These are phyloP conservation scores for Meta bourneti DNA, from an alignment of 2,888 invertebrate genomes.

Conservation along the genomic window DNA sequence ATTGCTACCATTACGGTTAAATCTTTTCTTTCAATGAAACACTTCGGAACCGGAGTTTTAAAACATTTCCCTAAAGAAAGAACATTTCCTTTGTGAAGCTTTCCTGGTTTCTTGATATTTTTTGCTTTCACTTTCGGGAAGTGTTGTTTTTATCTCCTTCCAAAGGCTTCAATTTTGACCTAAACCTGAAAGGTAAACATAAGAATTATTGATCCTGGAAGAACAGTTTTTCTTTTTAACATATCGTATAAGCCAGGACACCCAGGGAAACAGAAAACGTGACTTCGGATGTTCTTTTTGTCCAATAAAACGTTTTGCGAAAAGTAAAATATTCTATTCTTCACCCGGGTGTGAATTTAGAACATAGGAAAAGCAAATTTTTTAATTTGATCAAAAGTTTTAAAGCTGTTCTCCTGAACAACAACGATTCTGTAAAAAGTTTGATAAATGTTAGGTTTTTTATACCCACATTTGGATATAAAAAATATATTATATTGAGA, in stretches of 20 bases:
- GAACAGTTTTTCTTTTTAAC: conserved; percentile 11
- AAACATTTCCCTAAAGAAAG: background rate
- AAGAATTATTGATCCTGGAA: conserved; percentile 21
- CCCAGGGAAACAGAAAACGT: background rate
- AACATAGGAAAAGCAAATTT: background rate
- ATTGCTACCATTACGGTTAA: conserved; percentile 16
- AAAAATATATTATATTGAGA: too few species aligned
- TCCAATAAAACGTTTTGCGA: background rate
- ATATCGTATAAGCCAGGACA: conserved; percentile 11
- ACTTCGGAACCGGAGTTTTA: conserved; percentile 5
- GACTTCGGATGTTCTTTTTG: conserved; percentile 20
- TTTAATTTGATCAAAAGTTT: background rate
- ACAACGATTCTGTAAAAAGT: too few species aligned
- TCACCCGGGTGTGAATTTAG: background rate
- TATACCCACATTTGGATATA: too few species aligned
- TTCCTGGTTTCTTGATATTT: background rate
- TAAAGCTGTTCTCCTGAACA: background rate
- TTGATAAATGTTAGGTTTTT: too few species aligned
- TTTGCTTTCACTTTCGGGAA: background rate
- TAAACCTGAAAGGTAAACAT: conserved; percentile 35
- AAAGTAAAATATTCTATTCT: background rate
- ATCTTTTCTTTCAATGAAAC: conserved; percentile 20
- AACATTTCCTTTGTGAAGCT: conserved; percentile 18
- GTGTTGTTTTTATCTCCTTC: conserved; percentile 9
- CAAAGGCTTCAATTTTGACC: conserved; percentile 8